Base-by-base conservation (phyloP, 1,140 invertebrate genomes). In the Saxidomus purpurata region DNA sequence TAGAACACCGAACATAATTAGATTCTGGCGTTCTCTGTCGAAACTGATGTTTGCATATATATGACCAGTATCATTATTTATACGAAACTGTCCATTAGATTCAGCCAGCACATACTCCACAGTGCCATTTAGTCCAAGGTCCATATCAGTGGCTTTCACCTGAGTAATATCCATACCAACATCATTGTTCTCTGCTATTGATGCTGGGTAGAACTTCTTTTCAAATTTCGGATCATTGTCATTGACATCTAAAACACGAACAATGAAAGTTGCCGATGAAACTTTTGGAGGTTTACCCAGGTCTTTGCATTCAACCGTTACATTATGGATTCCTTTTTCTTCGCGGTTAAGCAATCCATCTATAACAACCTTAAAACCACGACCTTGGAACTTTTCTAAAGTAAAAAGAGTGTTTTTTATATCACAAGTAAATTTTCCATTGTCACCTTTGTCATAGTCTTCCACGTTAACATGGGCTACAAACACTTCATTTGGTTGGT, bases 81-180 rank as follows among this genome's bases (percentile, higher is more conserved):
- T 77, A 34, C 13, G 31, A 47, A 84, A 83, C n/a, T 77, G 31
- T 31, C 34, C 38, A 17, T 61, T 52, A 15, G 28, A 9, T 17
- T 89, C 80, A 1, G 19, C 28, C 31, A 89, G n/a, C n/a, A 74
- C 40, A 43, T 89, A 89, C 34, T 89, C 87, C 8, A 89, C 55
- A 25, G 40, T 76, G 3, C 79, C 98, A 96, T 99, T 99, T 15
- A 98, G 97, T 15, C 99, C 99, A 93, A 98, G 98, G 96, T 99
- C 99, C 0, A 98, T 97, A 96, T 99, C 99, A 36, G 97, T 98
- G 0, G 99, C 99, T 76, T 97, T 98, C 69, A 99, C 98, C 98
- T 99, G 97, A 13, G 94, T 98, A 98, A 52, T 98, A 98, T 94
- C 99, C 61, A 83, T 99, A 94, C 98, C 98, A 87, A 99, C 98